Conservation (phyloP, 2,113 vertebrate genomes). For the Chloropsis cyanopogon region DNA sequence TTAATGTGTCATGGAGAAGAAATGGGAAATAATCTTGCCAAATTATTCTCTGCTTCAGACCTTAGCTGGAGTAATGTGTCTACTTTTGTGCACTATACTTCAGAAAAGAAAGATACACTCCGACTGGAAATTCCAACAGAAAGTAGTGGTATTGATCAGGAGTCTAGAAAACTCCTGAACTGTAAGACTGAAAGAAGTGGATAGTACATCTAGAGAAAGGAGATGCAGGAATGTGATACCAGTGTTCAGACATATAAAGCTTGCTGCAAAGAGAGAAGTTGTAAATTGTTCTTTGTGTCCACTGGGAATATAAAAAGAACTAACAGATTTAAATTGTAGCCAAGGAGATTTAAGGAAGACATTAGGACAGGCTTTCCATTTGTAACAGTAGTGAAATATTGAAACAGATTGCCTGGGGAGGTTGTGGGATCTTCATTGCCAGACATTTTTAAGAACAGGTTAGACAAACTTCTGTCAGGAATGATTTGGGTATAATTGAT, state of each 20-base stretch:
- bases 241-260: not conserved
- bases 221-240: not conserved
- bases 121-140: not conserved
- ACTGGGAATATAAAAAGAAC: conserved; percentile 27
- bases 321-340: conserved; percentile 44
- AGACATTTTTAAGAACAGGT: conserved; percentile 24
- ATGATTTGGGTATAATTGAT: conserved; percentile 56
- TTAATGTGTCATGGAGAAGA: not conserved
- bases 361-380: conserved; percentile 28
- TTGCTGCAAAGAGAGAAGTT: not conserved
- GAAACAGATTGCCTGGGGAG: conserved; percentile 42
- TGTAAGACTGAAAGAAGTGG: not conserved
- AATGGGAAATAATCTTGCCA: not conserved
- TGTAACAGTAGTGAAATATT: not conserved
- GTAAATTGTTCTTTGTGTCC: conserved; percentile 4
- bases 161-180: not conserved
- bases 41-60: not conserved
- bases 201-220: not conserved
- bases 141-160: not conserved
- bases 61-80: not conserved
- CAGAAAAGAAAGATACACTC: not conserved
- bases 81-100: not conserved
- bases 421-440: conserved; percentile 22
- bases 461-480: conserved; percentile 45
- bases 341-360: conserved; percentile 23